A percentile compares a stretch with the other conserved stretches of the same genome.
Evolutionary conservation across 1,140 invertebrate species (phyloP).

Genomic region (Chironomus tepperi): DNA sequence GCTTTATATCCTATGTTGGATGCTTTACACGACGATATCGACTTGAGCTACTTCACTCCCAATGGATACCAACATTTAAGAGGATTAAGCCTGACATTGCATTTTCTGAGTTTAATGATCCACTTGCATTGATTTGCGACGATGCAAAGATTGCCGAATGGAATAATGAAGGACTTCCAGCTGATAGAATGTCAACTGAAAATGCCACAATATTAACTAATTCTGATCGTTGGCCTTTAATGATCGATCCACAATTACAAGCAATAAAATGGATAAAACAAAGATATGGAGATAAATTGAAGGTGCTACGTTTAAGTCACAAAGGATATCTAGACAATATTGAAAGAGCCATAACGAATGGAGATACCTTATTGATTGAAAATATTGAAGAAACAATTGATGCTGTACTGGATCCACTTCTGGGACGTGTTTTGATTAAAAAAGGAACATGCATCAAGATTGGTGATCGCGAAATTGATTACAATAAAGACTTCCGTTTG

Average conservation of each 20-base stretch:
- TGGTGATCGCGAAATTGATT: conserved; percentile 88
- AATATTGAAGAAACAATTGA: conserved; percentile 85
- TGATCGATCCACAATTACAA: conserved; percentile 89
- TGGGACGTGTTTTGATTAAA: conserved; percentile 81
- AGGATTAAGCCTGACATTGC: conserved; percentile 61
- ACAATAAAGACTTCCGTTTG: conserved; percentile 71
- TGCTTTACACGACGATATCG: conserved; percentile 85
- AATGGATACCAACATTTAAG: conserved; percentile 51
- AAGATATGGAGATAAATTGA: conserved; percentile 60
- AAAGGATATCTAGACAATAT: conserved; percentile 77
- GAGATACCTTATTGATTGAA: conserved; percentile 70
- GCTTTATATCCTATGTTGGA: conserved; percentile 94
- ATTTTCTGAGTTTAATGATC: conserved; percentile 67
- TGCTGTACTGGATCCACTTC: conserved; percentile 78
- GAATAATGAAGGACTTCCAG: conserved; percentile 91
- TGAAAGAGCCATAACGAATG: conserved; percentile 68
- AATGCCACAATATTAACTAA: conserved; percentile 88
- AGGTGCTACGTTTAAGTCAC: conserved; percentile 68
- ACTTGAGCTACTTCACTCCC: conserved; percentile 64
- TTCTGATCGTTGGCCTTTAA: conserved; percentile 85
- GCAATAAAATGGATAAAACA: conserved; percentile 95
- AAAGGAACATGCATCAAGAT: conserved; percentile 69
- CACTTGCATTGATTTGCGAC: conserved; percentile 75
- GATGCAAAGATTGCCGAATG: conserved; percentile 85
- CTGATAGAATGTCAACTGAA: conserved; percentile 87